phyloP scores from a whole-genome alignment of 2,888 invertebrate genomes.

The Plebejus argus region DNA sequence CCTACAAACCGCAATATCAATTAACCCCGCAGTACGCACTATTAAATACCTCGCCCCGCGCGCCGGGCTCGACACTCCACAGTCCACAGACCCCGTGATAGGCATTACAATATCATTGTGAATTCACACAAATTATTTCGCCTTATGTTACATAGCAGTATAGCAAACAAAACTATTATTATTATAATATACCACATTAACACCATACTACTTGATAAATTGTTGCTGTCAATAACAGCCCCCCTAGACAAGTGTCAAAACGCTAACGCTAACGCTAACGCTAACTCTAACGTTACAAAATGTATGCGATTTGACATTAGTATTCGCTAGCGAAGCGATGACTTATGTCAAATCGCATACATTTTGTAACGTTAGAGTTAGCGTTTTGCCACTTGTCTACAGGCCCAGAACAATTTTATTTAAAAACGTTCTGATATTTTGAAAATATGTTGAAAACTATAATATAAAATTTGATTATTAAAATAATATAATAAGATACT shows the following conservation, averaged over 20 bases:
- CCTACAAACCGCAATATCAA: slow-evolving; percentile 27
- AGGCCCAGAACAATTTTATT: too few species aligned
- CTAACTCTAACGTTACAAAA: too few species aligned
- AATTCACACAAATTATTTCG: slow-evolving; percentile 2
- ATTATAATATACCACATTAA: not conserved
- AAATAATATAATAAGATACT: too few species aligned
- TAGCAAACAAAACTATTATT: not conserved
- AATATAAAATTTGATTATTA: not conserved
- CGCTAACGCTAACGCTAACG: too few species aligned
- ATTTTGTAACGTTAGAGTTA: too few species aligned
- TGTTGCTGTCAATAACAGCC: not conserved
- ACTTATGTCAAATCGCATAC: too few species aligned
- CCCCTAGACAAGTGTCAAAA: too few species aligned
- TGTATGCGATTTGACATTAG: too few species aligned
- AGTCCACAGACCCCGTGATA: not conserved
- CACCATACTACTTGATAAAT: not conserved
- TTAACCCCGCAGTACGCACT: slow-evolving; percentile 23
- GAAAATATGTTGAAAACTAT: not conserved
- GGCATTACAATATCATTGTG: not conserved
- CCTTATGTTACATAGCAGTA: not conserved
- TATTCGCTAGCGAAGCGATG: too few species aligned
- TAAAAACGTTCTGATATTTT: not conserved
- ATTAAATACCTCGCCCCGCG: not conserved
- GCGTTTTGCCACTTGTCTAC: too few species aligned
- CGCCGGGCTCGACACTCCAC: too few species aligned